Evolutionary conservation across 2,113 vertebrate genomes (phyloP), one percentile per base, ranked within the genome.

Genomic region (Perca flavescens): DNA sequence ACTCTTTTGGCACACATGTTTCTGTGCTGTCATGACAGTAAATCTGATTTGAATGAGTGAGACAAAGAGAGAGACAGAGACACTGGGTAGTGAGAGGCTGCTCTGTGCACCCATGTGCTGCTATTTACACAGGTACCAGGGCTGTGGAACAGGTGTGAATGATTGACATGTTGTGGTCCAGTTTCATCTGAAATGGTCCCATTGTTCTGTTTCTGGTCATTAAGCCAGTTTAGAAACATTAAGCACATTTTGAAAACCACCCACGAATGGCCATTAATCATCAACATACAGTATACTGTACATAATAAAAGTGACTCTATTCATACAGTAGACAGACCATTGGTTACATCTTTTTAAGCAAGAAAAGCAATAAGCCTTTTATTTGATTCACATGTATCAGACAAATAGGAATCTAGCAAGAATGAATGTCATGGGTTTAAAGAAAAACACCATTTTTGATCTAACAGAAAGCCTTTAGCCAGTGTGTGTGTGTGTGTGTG

Each of bases 91-190:
- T 15, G 25, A 50, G 52, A 63, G 34, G 22, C 34, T 34, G n/a
- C 34, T 61, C 56, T 28, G 16, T 54, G 64, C 46, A 61, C 56
- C 17, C 56, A 62, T 56, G 63, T 74, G 63, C 54, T 21, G 7
- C 36, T 62, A 14, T 78, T 47, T 61, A 34, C 68, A 49, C 54
- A 74, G 60, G 67, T 79, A 74, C 65, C 67, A 74, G 54, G 6
- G 21, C 62, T 46, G 34, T 52, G 43, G 40, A 74, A 58, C 52
- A 40, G 58, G 50, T 61, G 17, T 31, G 47, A 25, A 40, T 72
- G 58, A 71, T 53, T 60, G 58, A 75, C 64, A 64, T 52, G 28
- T 74, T 68, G 25, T 60, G 52, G 40, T 74, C 56, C 63, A 28
- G 49, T 64, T 63, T 36, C 36, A 79, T 75, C 13, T 65, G n/a